Base-by-base conservation (phyloP, 2,113 vertebrate genomes). In the Takifugu bimaculatus region DNA sequence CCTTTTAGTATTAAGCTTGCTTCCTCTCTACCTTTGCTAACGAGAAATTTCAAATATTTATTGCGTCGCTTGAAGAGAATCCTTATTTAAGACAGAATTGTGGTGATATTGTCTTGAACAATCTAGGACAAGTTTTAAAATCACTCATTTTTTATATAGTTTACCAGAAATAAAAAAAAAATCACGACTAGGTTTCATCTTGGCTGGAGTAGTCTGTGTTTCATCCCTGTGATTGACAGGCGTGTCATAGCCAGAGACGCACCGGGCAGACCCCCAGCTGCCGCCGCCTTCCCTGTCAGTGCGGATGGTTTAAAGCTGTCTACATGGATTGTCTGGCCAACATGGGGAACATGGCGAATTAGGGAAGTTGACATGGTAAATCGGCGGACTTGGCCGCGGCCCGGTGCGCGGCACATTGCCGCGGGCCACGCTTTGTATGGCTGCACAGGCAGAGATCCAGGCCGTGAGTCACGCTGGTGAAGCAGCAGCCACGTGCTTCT, bases 341-440 rank as follows among this genome's bases (percentile, higher is more conserved):
- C 83, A 79, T 71, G 80, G 80, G 65, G 82, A 86, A 87, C 87
- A 88, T 80, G 82, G 79, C 84, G 87, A 87, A 86, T 88, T 83
- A 86, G 87, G 78, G 83, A 79, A 84, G 86, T 82, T 85, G 86
- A 88, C 87, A 88, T 84, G 83, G 83, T 86, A 85, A 85, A 86
- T 88, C 83, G 83, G 83, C 72, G 62, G 57, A 83, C 58, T 75
- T 88, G 86, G 86, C 87, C 9, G 35, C 35, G 35, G 7, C 9
- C 7, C 35, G 35, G 7, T 81, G 57, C 28, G 67, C 61, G 3
- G 29, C 57, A 60, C 71, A 47, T 57, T 64, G 70, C 70, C 72
- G 63, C 63, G 69, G 80, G 85, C 77, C 75, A 75, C 70, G 77
- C 82, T 83, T 85, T 86, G 76, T 81, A 79, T 79, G 67, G 60